These are phyloP conservation scores for Pristiophorus japonicus DNA, from an alignment of 2,113 vertebrate species.

Conservation along the genomic window DNA sequence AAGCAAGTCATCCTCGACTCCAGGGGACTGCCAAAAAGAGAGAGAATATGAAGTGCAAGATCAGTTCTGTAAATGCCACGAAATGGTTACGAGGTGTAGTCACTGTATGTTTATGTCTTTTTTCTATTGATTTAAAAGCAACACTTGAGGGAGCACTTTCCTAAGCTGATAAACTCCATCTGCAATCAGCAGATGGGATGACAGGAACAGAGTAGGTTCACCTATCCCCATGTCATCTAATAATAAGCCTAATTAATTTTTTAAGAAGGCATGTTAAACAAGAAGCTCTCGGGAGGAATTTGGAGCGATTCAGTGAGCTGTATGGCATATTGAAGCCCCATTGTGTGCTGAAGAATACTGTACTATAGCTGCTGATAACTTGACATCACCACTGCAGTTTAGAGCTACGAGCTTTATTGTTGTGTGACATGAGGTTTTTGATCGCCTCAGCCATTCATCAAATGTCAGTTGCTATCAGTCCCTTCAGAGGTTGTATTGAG, in stretches of 20 bases:
- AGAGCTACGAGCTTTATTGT: neutral
- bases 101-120: neutral
- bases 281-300: neutral
- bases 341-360: neutral
- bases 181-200: neutral
- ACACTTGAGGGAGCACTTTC: constrained; percentile 4
- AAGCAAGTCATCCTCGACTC: too few relatives aligned
- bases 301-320: neutral
- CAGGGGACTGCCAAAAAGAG: too few relatives aligned
- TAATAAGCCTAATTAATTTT: constrained; percentile 21
- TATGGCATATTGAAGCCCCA: neutral
- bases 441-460: constrained; percentile 5
- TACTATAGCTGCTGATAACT: neutral
- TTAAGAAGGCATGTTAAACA: neutral
- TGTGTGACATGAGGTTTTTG: neutral
- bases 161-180: neutral
- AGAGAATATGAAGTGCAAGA: neutral
- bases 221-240: neutral
- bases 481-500: neutral
- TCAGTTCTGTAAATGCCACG: neutral
- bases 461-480: neutral
- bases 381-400: neutral
- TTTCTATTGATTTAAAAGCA: neutral
- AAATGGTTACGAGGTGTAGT: neutral
- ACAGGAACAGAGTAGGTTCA: neutral